phyloP scores from a whole-genome alignment of 2,888 invertebrate genomes.

The Oscheius myriophilus region DNA sequence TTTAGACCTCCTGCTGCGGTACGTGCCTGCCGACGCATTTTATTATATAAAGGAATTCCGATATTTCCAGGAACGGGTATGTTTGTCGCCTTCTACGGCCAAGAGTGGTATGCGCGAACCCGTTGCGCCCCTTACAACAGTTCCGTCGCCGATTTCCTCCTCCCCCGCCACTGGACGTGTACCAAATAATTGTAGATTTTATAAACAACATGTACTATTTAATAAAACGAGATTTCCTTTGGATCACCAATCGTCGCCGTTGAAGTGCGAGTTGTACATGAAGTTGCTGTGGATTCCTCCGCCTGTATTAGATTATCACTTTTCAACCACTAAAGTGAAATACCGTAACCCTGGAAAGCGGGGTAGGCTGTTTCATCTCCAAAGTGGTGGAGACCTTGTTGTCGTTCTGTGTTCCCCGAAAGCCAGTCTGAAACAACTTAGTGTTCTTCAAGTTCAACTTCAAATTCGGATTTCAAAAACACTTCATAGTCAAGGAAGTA shows the following conservation, averaged over 20 bases:
- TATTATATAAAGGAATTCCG: neutral
- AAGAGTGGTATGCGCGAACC: slow-evolving; percentile 82
- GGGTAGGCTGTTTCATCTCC: no score
- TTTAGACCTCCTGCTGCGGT: no score
- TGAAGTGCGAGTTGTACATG: slow-evolving; percentile 16
- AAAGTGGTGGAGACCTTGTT: no score
- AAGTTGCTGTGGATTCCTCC: slow-evolving; percentile 8
- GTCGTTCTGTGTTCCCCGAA: no score
- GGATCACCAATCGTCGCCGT: slow-evolving; percentile 1
- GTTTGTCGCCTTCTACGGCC: slow-evolving; percentile 67
- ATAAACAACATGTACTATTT: neutral
- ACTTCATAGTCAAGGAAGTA: no score
- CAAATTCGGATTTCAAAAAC: no score
- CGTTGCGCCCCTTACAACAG: slow-evolving; percentile 50
- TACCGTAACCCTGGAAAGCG: slow-evolving; percentile 1
- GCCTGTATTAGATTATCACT: neutral
- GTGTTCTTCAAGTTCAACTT: no score
- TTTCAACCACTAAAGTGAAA: neutral
- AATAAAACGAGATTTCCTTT: neutral
- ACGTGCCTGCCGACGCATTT: no score
- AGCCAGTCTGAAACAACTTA: no score
- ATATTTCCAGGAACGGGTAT: slow-evolving; percentile 66
- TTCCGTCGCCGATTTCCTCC: slow-evolving; percentile 43
- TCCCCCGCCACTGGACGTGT: slow-evolving; percentile 60
- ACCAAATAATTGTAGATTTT: neutral